Conservation (phyloP, 1,140 invertebrate genomes). For the Macrobrachium nipponense region DNA sequence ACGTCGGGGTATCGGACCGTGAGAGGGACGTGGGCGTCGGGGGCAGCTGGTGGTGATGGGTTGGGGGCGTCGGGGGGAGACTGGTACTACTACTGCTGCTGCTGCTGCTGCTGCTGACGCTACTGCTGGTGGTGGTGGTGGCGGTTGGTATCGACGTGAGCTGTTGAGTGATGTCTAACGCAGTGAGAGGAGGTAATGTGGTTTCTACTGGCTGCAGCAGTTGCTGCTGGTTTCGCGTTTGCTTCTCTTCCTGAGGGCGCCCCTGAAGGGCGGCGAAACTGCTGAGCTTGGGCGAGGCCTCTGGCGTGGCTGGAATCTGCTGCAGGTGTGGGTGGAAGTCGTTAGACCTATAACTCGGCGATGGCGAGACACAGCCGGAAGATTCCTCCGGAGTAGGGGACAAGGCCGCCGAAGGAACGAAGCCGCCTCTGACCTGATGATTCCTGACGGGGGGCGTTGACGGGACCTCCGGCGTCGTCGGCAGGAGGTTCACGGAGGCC, state of each 20-base stretch:
- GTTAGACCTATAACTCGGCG: background rate
- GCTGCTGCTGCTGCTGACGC: background rate
- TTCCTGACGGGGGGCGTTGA: background rate
- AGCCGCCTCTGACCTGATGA: background rate
- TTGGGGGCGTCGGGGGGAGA: conserved; percentile 6
- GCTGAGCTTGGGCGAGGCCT: too few relatives aligned
- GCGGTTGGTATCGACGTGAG: background rate
- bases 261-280: too few relatives aligned
- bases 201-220: too few relatives aligned
- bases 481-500: background rate
- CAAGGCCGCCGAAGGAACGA: background rate
- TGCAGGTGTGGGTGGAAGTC: too few relatives aligned
- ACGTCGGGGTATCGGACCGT: conserved; percentile 14
- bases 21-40: conserved; percentile 36
- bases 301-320: too few relatives aligned
- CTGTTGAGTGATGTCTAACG: background rate
- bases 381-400: background rate
- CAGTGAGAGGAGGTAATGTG: too few relatives aligned
- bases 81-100: too few relatives aligned
- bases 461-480: background rate
- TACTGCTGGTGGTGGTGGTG: background rate
- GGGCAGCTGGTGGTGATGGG: conserved; percentile 6
- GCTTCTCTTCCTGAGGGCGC: too few relatives aligned
- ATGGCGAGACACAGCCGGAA: background rate
- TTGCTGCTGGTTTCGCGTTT: too few relatives aligned